Conservation (phyloP, 2,113 vertebrate genomes). For the Xenopus laevis region DNA sequence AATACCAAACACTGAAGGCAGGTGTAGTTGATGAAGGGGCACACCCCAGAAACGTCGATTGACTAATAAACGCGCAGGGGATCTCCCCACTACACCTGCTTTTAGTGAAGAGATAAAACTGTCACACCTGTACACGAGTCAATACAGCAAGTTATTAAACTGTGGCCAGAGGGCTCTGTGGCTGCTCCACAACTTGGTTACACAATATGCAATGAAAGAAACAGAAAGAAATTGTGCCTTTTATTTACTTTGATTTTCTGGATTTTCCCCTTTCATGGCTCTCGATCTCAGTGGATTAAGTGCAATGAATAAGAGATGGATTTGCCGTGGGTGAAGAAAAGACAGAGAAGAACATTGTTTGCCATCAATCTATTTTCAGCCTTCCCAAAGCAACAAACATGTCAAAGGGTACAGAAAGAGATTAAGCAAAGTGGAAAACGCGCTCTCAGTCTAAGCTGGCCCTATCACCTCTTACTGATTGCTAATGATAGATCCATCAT, state of each 20-base stretch:
- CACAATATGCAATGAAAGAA: too few relatives aligned
- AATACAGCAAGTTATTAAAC: too few relatives aligned
- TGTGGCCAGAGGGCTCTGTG: too few relatives aligned
- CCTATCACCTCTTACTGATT: constrained; percentile 12
- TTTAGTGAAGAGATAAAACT: too few relatives aligned
- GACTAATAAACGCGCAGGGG: too few relatives aligned
- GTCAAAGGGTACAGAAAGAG: constrained; percentile 39
- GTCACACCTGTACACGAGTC: too few relatives aligned
- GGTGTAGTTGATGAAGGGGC: too few relatives aligned
- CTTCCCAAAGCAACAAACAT: constrained; percentile 34
- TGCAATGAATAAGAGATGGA: neutral
- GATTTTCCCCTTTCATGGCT: constrained; percentile 4
- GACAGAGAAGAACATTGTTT: constrained; percentile 22
- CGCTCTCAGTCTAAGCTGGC: constrained; percentile 7
- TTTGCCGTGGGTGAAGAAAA: constrained; percentile 7
- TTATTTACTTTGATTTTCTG: constrained; percentile 2
- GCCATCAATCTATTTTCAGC: constrained; percentile 24
- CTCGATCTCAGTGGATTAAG: constrained; percentile 28
- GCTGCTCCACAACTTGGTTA: too few relatives aligned
- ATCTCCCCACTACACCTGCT: too few relatives aligned
- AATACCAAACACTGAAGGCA: too few relatives aligned
- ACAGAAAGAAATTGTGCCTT: neutral
- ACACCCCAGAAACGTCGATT: too few relatives aligned
- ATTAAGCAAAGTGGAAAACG: constrained; percentile 38
- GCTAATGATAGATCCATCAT: constrained; percentile 44